These are phyloP conservation scores for Cassiopea xamachana DNA, from an alignment of 30 jellyfish, hydroid and myxozoan genomes.

Conservation along the genomic window DNA sequence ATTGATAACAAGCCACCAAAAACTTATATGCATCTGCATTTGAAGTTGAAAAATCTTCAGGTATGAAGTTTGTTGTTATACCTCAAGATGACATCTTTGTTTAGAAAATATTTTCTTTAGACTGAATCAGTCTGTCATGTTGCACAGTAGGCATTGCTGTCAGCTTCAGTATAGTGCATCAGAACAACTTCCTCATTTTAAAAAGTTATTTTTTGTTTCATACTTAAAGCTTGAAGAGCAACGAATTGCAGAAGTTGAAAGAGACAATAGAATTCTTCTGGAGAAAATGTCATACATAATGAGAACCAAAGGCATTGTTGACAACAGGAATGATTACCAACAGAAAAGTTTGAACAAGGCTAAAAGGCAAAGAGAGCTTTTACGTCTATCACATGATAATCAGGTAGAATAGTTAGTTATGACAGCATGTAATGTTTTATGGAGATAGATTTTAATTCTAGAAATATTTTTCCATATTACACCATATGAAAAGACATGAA, in stretches of 20 bases:
- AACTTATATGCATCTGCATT: slow-evolving; percentile 94
- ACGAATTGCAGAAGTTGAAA: slow-evolving; percentile 91
- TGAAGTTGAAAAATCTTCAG: slow-evolving; percentile 91
- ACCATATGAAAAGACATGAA: too few relatives aligned
- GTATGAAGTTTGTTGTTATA: slow-evolving; percentile 6
- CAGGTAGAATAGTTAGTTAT: slow-evolving; percentile 68
- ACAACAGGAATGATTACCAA: slow-evolving; percentile 88
- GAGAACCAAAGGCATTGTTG: slow-evolving; percentile 98
- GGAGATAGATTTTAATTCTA: too few relatives aligned
- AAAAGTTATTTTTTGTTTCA: neutral
- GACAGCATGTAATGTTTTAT: neutral
- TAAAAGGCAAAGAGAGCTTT: slow-evolving; percentile 92
- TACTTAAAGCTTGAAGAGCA: slow-evolving; percentile 85
- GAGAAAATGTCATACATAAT: slow-evolving; percentile 93
- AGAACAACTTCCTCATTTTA: too few relatives aligned
- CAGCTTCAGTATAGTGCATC: too few relatives aligned
- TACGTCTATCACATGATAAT: slow-evolving; percentile 92
- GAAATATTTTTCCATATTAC: too few relatives aligned
- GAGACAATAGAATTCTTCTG: slow-evolving; percentile 92
- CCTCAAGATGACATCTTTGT: neutral
- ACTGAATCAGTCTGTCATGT: too few relatives aligned
- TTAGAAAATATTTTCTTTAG: too few relatives aligned
- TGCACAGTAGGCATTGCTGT: too few relatives aligned
- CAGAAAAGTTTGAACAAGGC: slow-evolving; percentile 95
- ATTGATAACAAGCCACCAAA: slow-evolving; percentile 94